Evolutionary conservation across 2,113 vertebrate species (phyloP).

Genomic region (Nibea coibor): DNA sequence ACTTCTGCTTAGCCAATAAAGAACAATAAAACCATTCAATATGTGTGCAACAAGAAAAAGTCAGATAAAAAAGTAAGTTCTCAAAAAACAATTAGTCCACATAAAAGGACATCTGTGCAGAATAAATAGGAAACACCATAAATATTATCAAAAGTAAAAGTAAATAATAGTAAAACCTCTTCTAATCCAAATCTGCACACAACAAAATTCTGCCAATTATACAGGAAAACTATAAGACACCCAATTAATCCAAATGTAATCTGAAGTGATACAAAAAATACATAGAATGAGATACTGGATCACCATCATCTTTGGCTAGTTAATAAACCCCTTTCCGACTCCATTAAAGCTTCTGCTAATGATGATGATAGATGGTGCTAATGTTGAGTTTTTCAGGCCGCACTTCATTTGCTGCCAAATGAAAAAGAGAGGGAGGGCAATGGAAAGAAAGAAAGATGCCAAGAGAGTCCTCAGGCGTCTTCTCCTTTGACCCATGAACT

Average conservation of each 20-base stretch:
- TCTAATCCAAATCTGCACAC: no score
- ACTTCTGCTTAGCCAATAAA: neutral
- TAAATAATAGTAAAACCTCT: no score
- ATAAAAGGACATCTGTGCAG: neutral
- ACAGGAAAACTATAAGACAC: neutral
- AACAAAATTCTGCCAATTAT: neutral
- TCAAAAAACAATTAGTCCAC: neutral
- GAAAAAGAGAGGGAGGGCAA: constrained; percentile 40
- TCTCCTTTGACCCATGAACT: constrained; percentile 56
- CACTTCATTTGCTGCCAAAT: constrained; percentile 56
- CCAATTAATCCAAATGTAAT: neutral
- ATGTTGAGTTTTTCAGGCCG: constrained; percentile 23
- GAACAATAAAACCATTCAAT: neutral
- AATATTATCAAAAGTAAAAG: neutral
- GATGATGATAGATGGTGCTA: constrained; percentile 30
- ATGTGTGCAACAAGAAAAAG: neutral
- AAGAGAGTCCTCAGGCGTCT: constrained; percentile 40
- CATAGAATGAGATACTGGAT: neutral
- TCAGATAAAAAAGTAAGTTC: neutral
- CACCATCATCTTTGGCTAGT: neutral
- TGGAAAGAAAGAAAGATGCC: constrained; percentile 39
- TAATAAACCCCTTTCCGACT: constrained; percentile 7
- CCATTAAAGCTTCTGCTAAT: constrained; percentile 24
- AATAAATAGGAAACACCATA: neutral
- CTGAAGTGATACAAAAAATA: neutral